Evolutionary conservation across 2,888 invertebrate genomes (phyloP).

Genomic region (Aspidiotus destructor): DNA sequence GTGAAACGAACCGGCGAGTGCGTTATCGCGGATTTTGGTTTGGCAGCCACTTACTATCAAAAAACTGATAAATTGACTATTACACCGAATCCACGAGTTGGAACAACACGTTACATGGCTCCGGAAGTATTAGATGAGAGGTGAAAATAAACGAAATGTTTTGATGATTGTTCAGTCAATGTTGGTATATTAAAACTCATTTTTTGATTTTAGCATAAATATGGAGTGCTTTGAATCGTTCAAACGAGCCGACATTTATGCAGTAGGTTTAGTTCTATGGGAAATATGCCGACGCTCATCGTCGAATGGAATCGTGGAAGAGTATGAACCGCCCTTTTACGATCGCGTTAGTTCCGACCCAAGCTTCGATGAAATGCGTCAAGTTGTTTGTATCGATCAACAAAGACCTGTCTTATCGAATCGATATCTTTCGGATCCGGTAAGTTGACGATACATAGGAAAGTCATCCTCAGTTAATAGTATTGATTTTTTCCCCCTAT

Average conservation of each 20-base stretch:
- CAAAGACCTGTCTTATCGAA: constrained; percentile 73
- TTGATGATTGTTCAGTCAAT: neutral
- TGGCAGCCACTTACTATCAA: constrained; percentile 71
- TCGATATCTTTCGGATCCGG: constrained; percentile 66
- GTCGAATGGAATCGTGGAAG: constrained; percentile 61
- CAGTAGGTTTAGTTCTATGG: constrained; percentile 83
- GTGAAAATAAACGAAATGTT: constrained; percentile 44
- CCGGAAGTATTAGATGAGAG: constrained; percentile 86
- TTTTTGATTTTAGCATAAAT: constrained; percentile 54
- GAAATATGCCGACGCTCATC: constrained; percentile 69
- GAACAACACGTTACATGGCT: constrained; percentile 90
- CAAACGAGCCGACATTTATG: constrained; percentile 81
- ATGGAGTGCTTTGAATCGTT: constrained; percentile 67
- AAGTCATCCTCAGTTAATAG: neutral
- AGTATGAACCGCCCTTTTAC: constrained; percentile 72
- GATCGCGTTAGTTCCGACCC: constrained; percentile 68
- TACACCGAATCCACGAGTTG: constrained; percentile 69
- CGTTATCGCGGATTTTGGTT: constrained; percentile 88
- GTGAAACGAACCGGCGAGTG: constrained; percentile 78
- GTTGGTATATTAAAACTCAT: neutral
- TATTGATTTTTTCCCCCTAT: neutral
- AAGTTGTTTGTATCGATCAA: constrained; percentile 77
- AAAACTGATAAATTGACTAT: constrained; percentile 57
- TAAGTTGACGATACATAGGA: constrained; percentile 40
- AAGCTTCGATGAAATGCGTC: constrained; percentile 86